A percentile compares a stretch with the other conserved stretches of the same genome.
These are phyloP conservation scores for Monarcha castaneiventris DNA, from an alignment of 2,113 vertebrate species.

Conservation along the genomic window DNA sequence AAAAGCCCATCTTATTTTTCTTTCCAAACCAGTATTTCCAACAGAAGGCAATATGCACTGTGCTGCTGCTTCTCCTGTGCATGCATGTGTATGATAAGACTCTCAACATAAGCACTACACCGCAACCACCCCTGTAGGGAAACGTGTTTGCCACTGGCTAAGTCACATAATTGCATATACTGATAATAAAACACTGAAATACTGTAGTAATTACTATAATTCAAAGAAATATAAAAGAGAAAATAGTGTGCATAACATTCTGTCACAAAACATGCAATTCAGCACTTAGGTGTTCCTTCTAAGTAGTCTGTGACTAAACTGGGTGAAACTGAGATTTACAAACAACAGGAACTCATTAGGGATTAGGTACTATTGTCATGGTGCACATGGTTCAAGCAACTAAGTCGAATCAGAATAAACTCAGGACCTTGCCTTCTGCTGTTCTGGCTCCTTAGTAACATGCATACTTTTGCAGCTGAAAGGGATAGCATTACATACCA, in stretches of 20 bases:
- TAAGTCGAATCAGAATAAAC: not conserved
- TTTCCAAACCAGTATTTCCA: not conserved
- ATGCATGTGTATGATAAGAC: not conserved
- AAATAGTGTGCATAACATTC: not conserved
- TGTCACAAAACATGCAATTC: not conserved
- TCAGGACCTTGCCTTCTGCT: not conserved
- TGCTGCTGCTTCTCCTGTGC: not conserved
- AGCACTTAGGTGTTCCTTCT: not conserved
- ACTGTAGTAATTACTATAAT: not conserved
- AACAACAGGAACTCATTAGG: not conserved
- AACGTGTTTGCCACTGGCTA: not conserved
- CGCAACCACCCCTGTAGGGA: not conserved
- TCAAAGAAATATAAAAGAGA: not conserved
- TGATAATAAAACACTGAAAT: not conserved
- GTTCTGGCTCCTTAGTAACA: slow-evolving; percentile 15
- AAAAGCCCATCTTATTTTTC: not conserved
- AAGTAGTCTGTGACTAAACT: not conserved
- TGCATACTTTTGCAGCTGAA: not conserved
- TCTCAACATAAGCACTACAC: not conserved
- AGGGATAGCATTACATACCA: not conserved
- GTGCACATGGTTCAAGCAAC: not conserved
- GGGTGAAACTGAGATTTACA: not conserved
- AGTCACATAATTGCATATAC: not conserved
- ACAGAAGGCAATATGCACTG: not conserved
- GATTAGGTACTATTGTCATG: not conserved